Evolutionary conservation across 2,888 invertebrate genomes (phyloP).

Genomic region (Osmoderma eremita): DNA sequence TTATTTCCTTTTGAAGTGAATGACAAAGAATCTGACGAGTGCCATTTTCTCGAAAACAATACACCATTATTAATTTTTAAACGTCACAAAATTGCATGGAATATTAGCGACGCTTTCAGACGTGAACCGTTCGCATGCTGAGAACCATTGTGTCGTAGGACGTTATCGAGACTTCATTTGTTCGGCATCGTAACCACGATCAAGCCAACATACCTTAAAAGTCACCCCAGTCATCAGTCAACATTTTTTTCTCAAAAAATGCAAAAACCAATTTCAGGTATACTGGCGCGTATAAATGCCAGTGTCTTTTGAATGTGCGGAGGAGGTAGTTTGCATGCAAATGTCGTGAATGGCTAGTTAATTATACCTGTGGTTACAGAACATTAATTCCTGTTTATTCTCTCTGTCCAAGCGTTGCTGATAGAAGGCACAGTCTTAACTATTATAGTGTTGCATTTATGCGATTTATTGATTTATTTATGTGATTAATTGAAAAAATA

Average conservation of each 20-base stretch:
- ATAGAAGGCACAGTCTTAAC: too few relatives aligned
- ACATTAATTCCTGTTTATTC: not conserved
- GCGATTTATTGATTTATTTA: too few relatives aligned
- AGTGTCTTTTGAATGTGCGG: not conserved
- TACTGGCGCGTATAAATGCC: constrained; percentile 6
- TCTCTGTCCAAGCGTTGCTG: too few relatives aligned
- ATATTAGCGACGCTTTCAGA: not conserved
- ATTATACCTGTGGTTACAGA: constrained; percentile 1
- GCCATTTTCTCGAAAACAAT: too few relatives aligned
- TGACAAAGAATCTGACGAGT: too few relatives aligned
- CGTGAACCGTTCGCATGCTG: not conserved
- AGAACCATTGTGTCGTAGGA: not conserved
- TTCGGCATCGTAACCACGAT: constrained; percentile 37
- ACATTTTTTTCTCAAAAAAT: constrained; percentile 21
- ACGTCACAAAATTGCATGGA: not conserved
- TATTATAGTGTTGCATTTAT: too few relatives aligned
- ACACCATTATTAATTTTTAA: too few relatives aligned
- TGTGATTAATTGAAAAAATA: too few relatives aligned
- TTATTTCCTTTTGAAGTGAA: too few relatives aligned
- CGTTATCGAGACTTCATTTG: constrained; percentile 31
- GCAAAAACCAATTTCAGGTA: constrained; percentile 20
- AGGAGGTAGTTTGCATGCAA: constrained; percentile 16
- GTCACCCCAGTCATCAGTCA: constrained; percentile 28
- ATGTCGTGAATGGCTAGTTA: constrained; percentile 7
- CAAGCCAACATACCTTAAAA: constrained; percentile 37